Base-by-base conservation (phyloP, 2,113 vertebrate species). In the Scalopus aquaticus region DNA sequence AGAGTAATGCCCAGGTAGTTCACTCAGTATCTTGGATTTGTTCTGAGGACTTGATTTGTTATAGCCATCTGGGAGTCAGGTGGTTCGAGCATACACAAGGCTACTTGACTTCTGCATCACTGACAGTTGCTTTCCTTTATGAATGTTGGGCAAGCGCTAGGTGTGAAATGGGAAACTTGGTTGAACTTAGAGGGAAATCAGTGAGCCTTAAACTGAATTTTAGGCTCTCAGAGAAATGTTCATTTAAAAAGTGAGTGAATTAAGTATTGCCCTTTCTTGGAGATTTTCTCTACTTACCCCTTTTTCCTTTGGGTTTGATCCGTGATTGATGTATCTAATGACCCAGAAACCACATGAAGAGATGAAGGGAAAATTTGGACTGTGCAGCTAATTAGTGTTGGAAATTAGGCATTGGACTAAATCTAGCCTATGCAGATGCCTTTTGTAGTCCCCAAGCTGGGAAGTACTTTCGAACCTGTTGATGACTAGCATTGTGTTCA, bases 291-390 rank as follows among this genome's bases (percentile, higher is more conserved):
- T 3, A 20, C 11, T 35, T 94, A 80, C 12, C 17, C 10, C 22
- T 76, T 64, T 51, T 87, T 91, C 42, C 32, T 94, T 93, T 95
- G 93, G 72, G 30, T 77, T 91, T 74, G 35, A 62, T 73, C 32
- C 12, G 12, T 83, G 56, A 64, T 54, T 88, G 73, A 76, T 44
- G 70, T 82, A 70, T 4, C n/a, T 86, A 44, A 46, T 93, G 17
- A 20, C n/a, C 70, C 73, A 74, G 83, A 94, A 92, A 64, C 56
- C 9, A 77, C 26, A 69, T 67, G 28, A 91, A 65, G 30, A 35
- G 56, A 6, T 76, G 70, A 79, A 77, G 16, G 73, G 82, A 83
- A 56, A 73, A 56, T 72, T 32, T 72, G 26, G 77, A 79, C 51
- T 84, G 5, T 70, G 3, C 46, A 56, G 54, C 72, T 19, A 72